Evolutionary conservation across 2,797 vertebrate species (phyloP).

Genomic region (Myotis daubentonii): DNA sequence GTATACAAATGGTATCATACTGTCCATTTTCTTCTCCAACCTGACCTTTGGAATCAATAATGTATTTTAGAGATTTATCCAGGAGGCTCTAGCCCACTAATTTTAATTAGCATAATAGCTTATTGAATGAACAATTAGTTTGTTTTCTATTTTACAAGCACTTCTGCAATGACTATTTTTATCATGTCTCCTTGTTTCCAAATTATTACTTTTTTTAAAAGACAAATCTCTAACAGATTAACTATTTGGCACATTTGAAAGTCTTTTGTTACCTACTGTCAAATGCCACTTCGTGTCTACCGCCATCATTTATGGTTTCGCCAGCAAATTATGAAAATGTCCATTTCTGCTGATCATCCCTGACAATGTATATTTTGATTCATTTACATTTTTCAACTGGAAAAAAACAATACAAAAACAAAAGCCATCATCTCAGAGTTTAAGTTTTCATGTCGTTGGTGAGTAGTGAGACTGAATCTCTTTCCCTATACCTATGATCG

Average conservation of each 20-base stretch:
- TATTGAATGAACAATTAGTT: not conserved
- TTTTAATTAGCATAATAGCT: not conserved
- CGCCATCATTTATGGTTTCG: too few species aligned
- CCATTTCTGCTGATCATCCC: not conserved
- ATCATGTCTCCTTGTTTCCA: not conserved
- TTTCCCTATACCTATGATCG: not conserved
- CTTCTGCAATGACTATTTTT: not conserved
- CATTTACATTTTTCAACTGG: not conserved
- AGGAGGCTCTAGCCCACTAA: not conserved
- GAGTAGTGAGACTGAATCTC: not conserved
- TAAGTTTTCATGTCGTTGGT: not conserved
- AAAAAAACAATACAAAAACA: not conserved
- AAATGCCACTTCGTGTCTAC: not conserved
- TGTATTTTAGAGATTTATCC: not conserved
- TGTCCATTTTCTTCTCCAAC: not conserved
- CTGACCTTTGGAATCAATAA: not conserved
- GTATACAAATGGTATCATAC: not conserved
- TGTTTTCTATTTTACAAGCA: constrained; percentile 17
- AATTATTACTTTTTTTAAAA: not conserved
- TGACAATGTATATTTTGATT: not conserved
- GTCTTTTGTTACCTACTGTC: not conserved
- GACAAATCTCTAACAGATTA: not conserved
- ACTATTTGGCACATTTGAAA: not conserved
- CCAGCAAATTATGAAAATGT: not conserved
- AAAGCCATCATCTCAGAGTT: not conserved